Conservation (phyloP, 2,113 vertebrate genomes). For the Tiliqua scincoides region DNA sequence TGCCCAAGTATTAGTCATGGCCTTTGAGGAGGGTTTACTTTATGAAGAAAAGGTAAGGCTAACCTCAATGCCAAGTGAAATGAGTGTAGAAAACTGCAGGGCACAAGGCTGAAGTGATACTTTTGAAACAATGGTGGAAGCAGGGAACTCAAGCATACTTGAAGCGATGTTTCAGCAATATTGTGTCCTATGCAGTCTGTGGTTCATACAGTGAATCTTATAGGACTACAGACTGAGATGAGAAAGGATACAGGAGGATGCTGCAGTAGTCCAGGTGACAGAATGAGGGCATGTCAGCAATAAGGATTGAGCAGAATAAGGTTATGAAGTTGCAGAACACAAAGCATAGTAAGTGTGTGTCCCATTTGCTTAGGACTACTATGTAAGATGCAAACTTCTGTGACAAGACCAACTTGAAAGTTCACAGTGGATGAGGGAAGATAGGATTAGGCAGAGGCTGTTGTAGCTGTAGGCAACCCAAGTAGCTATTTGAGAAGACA, state of each 20-base stretch:
- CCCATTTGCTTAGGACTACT: background rate
- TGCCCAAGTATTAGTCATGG: background rate
- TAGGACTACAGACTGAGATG: background rate
- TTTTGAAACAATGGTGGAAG: background rate
- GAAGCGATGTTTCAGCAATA: background rate
- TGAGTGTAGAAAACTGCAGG: background rate
- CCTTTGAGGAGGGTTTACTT: background rate
- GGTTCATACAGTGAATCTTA: background rate
- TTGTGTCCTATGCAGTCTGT: background rate
- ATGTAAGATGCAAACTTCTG: background rate
- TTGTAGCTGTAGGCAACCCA: slow-evolving; percentile 14
- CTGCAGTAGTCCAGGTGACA: background rate
- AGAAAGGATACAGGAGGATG: background rate
- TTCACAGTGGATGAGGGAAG: background rate
- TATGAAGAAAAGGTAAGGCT: background rate
- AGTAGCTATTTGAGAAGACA: background rate
- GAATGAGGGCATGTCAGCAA: background rate
- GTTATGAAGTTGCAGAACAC: background rate
- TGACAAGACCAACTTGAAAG: background rate
- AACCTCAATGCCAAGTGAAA: background rate
- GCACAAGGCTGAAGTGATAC: background rate
- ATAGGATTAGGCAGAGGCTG: background rate
- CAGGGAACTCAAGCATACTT: background rate
- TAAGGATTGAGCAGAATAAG: background rate
- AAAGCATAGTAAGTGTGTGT: background rate